Evolutionary conservation across 2,797 vertebrate species (phyloP), one percentile per base, ranked within the genome.

Genomic region (Phalanger gymnotis): DNA sequence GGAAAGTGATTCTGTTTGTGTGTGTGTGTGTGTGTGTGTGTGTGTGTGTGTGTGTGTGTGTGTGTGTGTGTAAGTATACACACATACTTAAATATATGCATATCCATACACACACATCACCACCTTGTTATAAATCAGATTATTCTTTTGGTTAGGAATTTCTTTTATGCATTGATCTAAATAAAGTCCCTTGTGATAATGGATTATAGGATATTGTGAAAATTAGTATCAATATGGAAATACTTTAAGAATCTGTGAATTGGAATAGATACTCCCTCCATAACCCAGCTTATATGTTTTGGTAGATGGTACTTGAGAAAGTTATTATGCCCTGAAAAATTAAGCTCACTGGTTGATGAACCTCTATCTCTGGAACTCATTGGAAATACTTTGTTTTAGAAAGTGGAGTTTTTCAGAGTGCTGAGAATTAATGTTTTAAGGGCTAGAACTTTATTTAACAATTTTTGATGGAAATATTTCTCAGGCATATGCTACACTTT

Each of bases 161-260:
- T 66, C 57, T 66, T 92, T 90, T 66, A 73, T 40, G 58, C 34
- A 57, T 94, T 81, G 34, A 66, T 54, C 66, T 90, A 95, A 91
- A 94, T 56, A 73, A n/a, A 54, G 19, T 92, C 2, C 57, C 57
- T 58, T 58, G 4, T n/a, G 13, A 16, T 93, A 11, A 11, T 92
- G 55, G 56, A 54, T 57, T 31, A 57, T 92, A 55, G 2, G 2
- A 90, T 91, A 61, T 94, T 95, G 40, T 95, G 58, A 94, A 53
- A 81, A 91, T 58, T 91, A n/a, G 19, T 73, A 27, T 55, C 94
- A 92, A 19, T 5, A 2, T 94, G 54, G 92, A 66, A 14, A 53
- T 91, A 93, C 53, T 91, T 95, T 5, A 92, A 40, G 27, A 90
- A 94, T 95, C 73, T 90, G 12, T 25, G 96, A 16, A 28, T 40